Evolutionary conservation across 2,888 invertebrate species (phyloP), one percentile per base, ranked within the genome.

Genomic region (Troilus luridus): DNA sequence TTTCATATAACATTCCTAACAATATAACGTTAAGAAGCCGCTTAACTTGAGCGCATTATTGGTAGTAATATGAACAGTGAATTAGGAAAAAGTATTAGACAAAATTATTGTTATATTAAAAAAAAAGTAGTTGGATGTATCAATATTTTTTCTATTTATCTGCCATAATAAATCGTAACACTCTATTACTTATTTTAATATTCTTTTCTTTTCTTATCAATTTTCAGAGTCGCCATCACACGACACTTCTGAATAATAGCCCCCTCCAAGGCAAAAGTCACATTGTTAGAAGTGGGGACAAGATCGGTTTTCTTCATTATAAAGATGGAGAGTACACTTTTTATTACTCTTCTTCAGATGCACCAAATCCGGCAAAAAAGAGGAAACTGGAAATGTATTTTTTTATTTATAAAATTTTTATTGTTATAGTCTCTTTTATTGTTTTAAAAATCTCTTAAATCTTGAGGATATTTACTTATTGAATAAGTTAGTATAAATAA

Each of bases 211-310:
- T 58, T 88, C 24, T 10, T 56, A 9, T 85, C 21, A 11, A 62
- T 67, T 41, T 89, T 88, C 89, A 92, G 92, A 92, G 92, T 85
- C 85, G 91, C 17, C 91, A 91, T 72, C 90, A 91, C 10, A 88
- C 92, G 12, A 92, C 92, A 24, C 59, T 56, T 12, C 14, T 92
- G 21, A 92, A 92, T 89, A 77, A 85, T 27, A 8, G 7, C 1
- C 58, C 19, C 1, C 64, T 92, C 19, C 60, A 56, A 54, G 41
- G 56, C 11, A 89, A n/a, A 11, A 88, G 59, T n/a, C 81, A 21
- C 0, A 24, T 91, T 62, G 89, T 92, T 88, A 91, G 89, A 88
- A 67, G 58, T 88, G 91, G 88, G 9, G 92, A 92, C 60, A 89
- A 77, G 64, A 91, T 92, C 19, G 59, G 88, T 27, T 91, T 92